Evolutionary conservation across 2,888 invertebrate species (phyloP).

Genomic region (Kryphioiulus occultus): DNA sequence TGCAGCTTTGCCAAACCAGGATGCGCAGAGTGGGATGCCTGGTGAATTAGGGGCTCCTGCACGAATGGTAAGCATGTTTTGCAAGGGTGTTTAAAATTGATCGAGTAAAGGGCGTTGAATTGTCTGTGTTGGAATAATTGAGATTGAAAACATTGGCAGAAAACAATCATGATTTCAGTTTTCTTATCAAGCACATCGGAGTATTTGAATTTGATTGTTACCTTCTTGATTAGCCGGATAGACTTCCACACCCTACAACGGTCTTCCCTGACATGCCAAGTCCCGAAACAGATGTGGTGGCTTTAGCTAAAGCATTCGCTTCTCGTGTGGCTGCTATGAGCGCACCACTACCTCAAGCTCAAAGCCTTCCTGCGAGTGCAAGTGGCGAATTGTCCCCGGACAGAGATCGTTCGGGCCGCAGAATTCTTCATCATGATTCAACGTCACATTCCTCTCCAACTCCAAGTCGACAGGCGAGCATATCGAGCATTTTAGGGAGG

Average conservation of each 20-base stretch:
- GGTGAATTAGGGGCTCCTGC: slow-evolving; percentile 32
- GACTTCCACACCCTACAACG: slow-evolving; percentile 48
- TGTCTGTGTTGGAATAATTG: neutral
- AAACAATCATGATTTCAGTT: neutral
- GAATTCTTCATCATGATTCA: slow-evolving; percentile 46
- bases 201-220: neutral
- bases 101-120: too few species aligned
- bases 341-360: slow-evolving; percentile 26
- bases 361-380: slow-evolving; percentile 52
- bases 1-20: neutral
- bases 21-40: neutral
- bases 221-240: slow-evolving; percentile 41
- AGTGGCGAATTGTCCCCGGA: slow-evolving; percentile 53
- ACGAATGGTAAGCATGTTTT: neutral
- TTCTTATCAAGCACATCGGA: neutral
- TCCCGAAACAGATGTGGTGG: slow-evolving; percentile 53
- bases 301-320: slow-evolving; percentile 52
- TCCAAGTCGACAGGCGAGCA: slow-evolving; percentile 53
- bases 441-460: slow-evolving; percentile 51
- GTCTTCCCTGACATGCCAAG: slow-evolving; percentile 53
- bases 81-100: neutral
- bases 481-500: slow-evolving; percentile 53
- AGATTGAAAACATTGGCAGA: neutral
- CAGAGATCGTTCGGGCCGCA: slow-evolving; percentile 37
- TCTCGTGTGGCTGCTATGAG: slow-evolving; percentile 50